Conservation (phyloP, 2,797 vertebrate genomes). For the Tokudaia tokunoshimensis region DNA sequence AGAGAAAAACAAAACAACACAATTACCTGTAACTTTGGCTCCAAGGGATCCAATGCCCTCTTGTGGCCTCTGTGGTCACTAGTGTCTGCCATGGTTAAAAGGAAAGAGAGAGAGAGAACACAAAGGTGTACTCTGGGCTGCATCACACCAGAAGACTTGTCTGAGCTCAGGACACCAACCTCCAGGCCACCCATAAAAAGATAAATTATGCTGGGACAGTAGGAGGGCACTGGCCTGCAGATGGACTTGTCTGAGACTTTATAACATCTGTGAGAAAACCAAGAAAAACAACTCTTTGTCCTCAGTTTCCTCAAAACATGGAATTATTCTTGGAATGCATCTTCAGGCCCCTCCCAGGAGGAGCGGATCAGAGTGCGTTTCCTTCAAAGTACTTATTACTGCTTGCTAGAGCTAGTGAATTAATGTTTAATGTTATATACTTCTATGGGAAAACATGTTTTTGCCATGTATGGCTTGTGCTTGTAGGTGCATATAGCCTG, state of each 20-base stretch:
- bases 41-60: neutral
- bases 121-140: no score
- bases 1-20: neutral
- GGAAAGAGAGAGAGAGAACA: neutral
- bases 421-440: neutral
- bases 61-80: neutral
- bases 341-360: neutral
- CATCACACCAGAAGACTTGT: neutral
- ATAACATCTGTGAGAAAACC: neutral
- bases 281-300: neutral
- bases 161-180: neutral
- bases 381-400: neutral
- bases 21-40: neutral
- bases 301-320: neutral
- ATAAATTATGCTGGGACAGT: neutral
- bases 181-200: neutral
- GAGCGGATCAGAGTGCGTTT: neutral
- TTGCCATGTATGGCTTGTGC: neutral
- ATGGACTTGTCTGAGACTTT: neutral
- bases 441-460: neutral
- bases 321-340: neutral
- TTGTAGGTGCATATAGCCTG: neutral
- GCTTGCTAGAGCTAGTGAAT: neutral
- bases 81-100: neutral
- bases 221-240: neutral